phyloP scores from a whole-genome alignment of 2,797 vertebrate genomes.

The Poeciliopsis presidionis region DNA sequence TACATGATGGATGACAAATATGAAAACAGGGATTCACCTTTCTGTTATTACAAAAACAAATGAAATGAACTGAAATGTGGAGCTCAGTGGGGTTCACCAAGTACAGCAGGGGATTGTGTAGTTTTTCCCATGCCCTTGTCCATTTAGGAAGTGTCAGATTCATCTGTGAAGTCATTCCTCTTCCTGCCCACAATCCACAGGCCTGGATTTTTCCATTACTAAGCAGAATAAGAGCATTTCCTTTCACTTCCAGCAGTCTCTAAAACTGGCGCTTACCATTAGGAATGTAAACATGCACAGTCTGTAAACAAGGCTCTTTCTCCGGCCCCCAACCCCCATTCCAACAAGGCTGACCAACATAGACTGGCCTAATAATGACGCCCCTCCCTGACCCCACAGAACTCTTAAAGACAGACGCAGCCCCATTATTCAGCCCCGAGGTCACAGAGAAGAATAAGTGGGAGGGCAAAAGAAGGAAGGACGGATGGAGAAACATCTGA shows the following conservation, averaged over 20 bases:
- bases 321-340: slow-evolving; percentile 72
- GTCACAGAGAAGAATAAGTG: slow-evolving; percentile 52
- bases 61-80: slow-evolving; percentile 32
- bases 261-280: slow-evolving; percentile 80
- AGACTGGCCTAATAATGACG: slow-evolving; percentile 74
- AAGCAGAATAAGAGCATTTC: slow-evolving; percentile 86
- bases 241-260: slow-evolving; percentile 82
- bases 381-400: slow-evolving; percentile 70
- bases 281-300: slow-evolving; percentile 86
- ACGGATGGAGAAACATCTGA: slow-evolving; percentile 28
- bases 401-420: slow-evolving; percentile 61
- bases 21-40: neutral
- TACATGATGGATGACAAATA: neutral
- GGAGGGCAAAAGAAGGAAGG: slow-evolving; percentile 43
- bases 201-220: slow-evolving; percentile 83
- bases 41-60: neutral
- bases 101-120: slow-evolving; percentile 38
- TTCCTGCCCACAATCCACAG: slow-evolving; percentile 66
- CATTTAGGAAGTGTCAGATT: slow-evolving; percentile 66
- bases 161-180: slow-evolving; percentile 63
- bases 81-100: slow-evolving; percentile 42
- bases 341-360: slow-evolving; percentile 75
- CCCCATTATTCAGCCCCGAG: slow-evolving; percentile 66
- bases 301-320: slow-evolving; percentile 85
- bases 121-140: slow-evolving; percentile 66